phyloP scores from a whole-genome alignment of 2,113 vertebrate genomes.

The Ctenomys sociabilis region DNA sequence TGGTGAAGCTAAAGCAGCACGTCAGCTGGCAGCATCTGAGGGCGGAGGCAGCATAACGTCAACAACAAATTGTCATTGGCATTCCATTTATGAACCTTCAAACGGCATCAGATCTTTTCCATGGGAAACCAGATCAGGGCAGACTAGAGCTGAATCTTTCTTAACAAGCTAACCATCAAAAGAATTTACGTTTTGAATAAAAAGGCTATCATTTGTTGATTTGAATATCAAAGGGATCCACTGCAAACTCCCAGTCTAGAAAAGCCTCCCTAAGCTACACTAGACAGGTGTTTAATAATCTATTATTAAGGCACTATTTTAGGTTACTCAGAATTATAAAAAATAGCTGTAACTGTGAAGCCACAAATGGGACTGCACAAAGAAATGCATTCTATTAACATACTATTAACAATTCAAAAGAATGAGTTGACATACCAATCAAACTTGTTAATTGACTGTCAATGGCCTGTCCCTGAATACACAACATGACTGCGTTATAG shows the following conservation, averaged over 20 bases:
- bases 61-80: constrained; percentile 98
- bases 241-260: constrained; percentile 92
- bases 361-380: constrained; percentile 91
- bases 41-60: constrained; percentile 88
- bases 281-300: constrained; percentile 99
- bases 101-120: constrained; percentile 93
- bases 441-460: constrained; percentile 99
- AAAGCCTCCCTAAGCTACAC: constrained; percentile 94
- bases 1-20: constrained; percentile 89
- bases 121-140: constrained; percentile 92
- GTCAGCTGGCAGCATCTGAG: constrained; percentile 90
- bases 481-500: constrained; percentile 99
- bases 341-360: constrained; percentile 93
- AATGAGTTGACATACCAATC: constrained; percentile 99
- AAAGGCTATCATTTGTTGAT: constrained; percentile 95
- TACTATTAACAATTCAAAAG: constrained; percentile 99
- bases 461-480: constrained; percentile 98
- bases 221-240: constrained; percentile 99
- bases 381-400: constrained; percentile 98
- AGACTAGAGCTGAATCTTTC: constrained; percentile 91
- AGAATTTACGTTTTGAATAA: constrained; percentile 93
- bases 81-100: constrained; percentile 97
- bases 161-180: constrained; percentile 92
- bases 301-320: constrained; percentile 99
- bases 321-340: constrained; percentile 94